Conservation (phyloP, 2,888 invertebrate species). For the Trachelus iudaicus region DNA sequence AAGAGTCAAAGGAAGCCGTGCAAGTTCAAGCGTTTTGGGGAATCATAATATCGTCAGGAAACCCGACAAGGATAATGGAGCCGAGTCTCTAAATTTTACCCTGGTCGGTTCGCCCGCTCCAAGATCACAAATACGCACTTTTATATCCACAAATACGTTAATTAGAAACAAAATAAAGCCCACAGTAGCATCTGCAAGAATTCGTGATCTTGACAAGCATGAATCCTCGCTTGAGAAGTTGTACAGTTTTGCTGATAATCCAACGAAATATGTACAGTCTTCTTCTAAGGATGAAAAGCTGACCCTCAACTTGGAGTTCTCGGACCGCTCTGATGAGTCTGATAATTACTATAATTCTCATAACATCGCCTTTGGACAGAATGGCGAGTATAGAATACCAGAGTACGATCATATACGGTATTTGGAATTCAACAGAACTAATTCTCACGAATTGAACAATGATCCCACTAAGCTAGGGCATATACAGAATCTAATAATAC, state of each 20-base stretch:
- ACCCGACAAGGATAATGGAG: not conserved
- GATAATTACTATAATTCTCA: conserved; percentile 17
- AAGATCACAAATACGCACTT: conserved; percentile 13
- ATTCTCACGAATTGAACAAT: not conserved
- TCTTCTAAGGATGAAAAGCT: conserved; percentile 7
- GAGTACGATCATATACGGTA: conserved; percentile 16
- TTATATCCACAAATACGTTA: not conserved
- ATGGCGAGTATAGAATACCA: conserved; percentile 16
- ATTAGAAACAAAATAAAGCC: conserved; percentile 8
- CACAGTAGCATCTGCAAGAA: not conserved
- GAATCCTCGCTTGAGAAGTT: conserved; percentile 13
- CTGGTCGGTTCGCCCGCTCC: conserved; percentile 32
- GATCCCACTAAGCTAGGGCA: not conserved
- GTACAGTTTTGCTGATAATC: conserved; percentile 17
- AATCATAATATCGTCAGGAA: not conserved
- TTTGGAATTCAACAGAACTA: conserved; percentile 10
- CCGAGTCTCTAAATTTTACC: conserved; percentile 19
- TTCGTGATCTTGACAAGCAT: not conserved
- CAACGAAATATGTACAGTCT: conserved; percentile 15
- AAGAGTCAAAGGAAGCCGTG: not conserved
- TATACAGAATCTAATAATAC: not conserved
- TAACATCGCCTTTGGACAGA: conserved; percentile 20
- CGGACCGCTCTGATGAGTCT: conserved; percentile 16
- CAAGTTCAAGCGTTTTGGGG: not conserved
- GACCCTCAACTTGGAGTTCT: conserved; percentile 13